A percentile compares a stretch with the other conserved stretches of the same genome.
phyloP scores from a whole-genome alignment of 2,888 invertebrate species.

The Rugalucina vietnamica region DNA sequence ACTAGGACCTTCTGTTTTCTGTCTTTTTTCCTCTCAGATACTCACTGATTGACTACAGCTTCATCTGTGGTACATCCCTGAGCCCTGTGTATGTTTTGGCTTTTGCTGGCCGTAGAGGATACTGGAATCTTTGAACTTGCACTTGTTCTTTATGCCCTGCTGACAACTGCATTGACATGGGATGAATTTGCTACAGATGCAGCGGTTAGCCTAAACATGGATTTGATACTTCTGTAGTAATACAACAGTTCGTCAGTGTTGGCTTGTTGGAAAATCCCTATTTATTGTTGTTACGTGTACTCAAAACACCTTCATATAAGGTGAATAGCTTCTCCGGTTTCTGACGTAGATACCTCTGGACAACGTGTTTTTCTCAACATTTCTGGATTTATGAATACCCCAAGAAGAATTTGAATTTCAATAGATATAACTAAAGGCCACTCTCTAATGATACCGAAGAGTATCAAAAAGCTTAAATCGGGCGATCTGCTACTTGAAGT shows the following conservation, averaged over 20 bases:
- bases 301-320: not conserved
- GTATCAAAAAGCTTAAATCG: too few species aligned
- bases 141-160: constrained; percentile 38
- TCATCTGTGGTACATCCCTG: constrained; percentile 44
- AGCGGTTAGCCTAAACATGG: not conserved
- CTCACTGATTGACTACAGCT: constrained; percentile 35
- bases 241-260: not conserved
- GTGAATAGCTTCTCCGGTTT: not conserved
- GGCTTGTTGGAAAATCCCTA: not conserved
- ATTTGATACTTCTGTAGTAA: not conserved
- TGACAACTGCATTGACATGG: constrained; percentile 13
- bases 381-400: too few species aligned
- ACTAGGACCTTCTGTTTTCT: too few species aligned
- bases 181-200: not conserved
- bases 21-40: not conserved
- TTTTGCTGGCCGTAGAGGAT: constrained; percentile 35
- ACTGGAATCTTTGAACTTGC: constrained; percentile 41
- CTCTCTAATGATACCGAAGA: not conserved
- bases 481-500: too few species aligned
- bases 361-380: too few species aligned
- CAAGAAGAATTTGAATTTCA: too few species aligned
- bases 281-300: not conserved
- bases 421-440: not conserved
- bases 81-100: constrained; percentile 50
- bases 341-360: too few species aligned